Percentiles rank a stretch among this genome's conserved stretches.
These are phyloP conservation scores for Tolmerus cingulatus DNA, from an alignment of 2,888 invertebrate species.

Conservation along the genomic window DNA sequence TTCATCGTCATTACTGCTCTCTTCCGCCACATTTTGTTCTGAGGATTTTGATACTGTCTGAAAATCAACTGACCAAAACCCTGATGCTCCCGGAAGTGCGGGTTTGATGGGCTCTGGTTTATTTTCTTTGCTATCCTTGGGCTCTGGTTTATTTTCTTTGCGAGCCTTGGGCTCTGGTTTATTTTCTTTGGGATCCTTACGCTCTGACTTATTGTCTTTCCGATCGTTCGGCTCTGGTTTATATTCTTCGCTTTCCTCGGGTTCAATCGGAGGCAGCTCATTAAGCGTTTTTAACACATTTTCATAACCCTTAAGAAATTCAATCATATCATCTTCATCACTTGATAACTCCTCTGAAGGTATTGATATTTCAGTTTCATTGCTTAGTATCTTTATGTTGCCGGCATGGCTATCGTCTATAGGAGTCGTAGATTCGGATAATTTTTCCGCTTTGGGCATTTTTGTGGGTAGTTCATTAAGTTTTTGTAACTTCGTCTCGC, in stretches of 20 bases:
- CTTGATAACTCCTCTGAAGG: neutral
- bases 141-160: neutral
- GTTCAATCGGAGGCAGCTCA: neutral
- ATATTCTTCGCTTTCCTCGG: neutral
- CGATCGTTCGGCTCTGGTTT: neutral
- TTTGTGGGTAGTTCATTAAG: neutral
- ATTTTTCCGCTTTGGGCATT: neutral
- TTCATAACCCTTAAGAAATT: neutral
- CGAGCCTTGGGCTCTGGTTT: neutral
- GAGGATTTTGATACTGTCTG: slow-evolving; percentile 42
- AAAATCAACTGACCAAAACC: slow-evolving; percentile 57
- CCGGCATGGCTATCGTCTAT: neutral
- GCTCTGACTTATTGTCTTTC: slow-evolving; percentile 38
- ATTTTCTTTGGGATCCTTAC: neutral
- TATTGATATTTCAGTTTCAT: neutral
- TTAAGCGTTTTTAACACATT: neutral
- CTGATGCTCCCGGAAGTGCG: slow-evolving; percentile 56
- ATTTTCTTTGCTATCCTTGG: neutral
- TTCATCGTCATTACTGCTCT: slow-evolving; percentile 59
- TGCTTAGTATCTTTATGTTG: neutral
- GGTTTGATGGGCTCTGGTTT: slow-evolving; percentile 4
- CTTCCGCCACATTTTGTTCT: slow-evolving; percentile 41
- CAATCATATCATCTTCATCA: neutral
- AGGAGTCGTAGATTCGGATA: neutral
- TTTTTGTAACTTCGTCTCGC: neutral